Evolutionary conservation across 2,113 vertebrate genomes (phyloP), one percentile per base, ranked within the genome.

Genomic region (Callipepla californica): DNA sequence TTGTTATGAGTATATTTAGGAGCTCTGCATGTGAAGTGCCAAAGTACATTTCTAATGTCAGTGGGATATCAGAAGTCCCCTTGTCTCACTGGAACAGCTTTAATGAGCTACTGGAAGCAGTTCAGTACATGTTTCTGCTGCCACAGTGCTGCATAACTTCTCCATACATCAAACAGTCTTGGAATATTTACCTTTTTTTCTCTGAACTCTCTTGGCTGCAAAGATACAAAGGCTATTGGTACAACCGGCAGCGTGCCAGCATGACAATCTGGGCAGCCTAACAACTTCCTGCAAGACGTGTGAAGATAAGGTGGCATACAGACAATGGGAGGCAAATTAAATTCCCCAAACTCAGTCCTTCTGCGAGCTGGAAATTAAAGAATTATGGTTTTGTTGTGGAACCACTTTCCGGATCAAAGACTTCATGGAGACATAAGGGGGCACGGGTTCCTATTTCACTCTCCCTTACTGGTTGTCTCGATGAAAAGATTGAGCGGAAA

Each of bases 321-420:
- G 36, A 94, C 93, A 94, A 95, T 30, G 66, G 89, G 78, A 85
- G 78, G 74, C 62, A 96, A 95, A 96, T 95, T 92, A 80, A 87
- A 96, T 84, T 84, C 82, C 67, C 51, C 53, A 62, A 76, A 85
- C 68, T 80, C 59, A 30, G 76, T 55, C 53, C 76, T 86, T 72
- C 77, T 45, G 44, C 66, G 80, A 88, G 47, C 20, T 84, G 53
- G 58, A 90, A 90, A 94, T 53, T 61, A 84, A 88, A 92, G 47
- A 91, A 91, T 63, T 70, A 78, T 18, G 11, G 42, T 66, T 94
- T 74, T 88, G 14, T 47, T 77, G 76, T 21, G 22, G 1, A 19
- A 78, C 62, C 57, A 82, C 48, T 63, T 81, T 81, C 74, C 45
- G 84, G 65, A 92, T 90, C 80, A 90, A 90, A 93, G 86, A 92